Evolutionary conservation across 2,797 vertebrate species (phyloP), one percentile per base, ranked within the genome.

Genomic region (Acanthurus leucopareius): DNA sequence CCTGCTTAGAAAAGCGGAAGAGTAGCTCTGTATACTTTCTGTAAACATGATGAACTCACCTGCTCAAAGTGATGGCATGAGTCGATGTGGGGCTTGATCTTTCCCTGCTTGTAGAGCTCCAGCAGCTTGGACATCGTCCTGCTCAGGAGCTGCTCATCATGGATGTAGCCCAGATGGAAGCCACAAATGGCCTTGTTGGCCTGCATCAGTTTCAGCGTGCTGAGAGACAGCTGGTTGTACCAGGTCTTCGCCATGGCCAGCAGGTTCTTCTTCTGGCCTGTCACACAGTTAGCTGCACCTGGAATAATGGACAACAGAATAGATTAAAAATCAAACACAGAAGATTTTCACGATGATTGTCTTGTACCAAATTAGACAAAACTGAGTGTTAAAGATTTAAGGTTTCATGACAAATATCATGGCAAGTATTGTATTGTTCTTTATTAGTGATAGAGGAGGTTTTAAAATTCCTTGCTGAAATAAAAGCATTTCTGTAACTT

Each of bases 161-260:
- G 57, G 84, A 98, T 73, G 72, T 93, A 90, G 52, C 96, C 96
- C 79, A 98, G 92, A 75, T 97, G 89, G 89, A 96, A 97, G 83
- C 97, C 97, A 2, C 96, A 94, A 69, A 98, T 91, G 0, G 96
- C 94, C 66, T 97, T 97, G 92, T 98, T 98, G 77, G 95, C 80
- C 44, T 94, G 94, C 59, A 98, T 94, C 79, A 98, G 95, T 84
- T 97, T 97, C 89, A 96, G 68, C 14, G 96, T 91, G 16, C 77
- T 95, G 90, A 98, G 96, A 0, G 94, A 97, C 85, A 98, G 96
- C 94, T 98, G 97, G 92, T 97, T 96, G 96, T 97, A 98, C 97
- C 97, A 98, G 7, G 94, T 95, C 91, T 97, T 97, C 0, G 97
- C 97, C 88, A 98, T 69, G 22, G 96, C 96, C 91, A 98, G 53